These are phyloP conservation scores for Gortyna flavago DNA, from an alignment of 2,888 invertebrate genomes.

Conservation along the genomic window DNA sequence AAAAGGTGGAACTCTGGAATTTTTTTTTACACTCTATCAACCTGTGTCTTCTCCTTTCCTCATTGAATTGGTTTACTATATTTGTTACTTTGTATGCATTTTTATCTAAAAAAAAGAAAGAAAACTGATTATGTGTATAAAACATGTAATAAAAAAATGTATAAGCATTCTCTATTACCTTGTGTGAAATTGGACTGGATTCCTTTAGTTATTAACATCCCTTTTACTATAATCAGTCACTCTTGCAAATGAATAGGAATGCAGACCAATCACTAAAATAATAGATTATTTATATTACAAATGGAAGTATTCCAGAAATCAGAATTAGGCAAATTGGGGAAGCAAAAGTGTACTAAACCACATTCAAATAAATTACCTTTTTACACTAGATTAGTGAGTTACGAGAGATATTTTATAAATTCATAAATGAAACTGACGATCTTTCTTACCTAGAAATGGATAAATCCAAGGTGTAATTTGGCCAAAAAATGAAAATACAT, in stretches of 20 bases:
- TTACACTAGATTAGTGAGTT: slow-evolving; percentile 2
- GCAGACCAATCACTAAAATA: slow-evolving; percentile 75
- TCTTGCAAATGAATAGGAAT: slow-evolving; percentile 72
- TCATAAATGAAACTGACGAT: slow-evolving; percentile 9
- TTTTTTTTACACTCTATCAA: slow-evolving; percentile 75
- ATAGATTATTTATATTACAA: slow-evolving; percentile 61
- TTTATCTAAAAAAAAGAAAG: slow-evolving; percentile 61
- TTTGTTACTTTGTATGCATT: slow-evolving; percentile 31
- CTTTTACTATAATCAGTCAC: slow-evolving; percentile 66
- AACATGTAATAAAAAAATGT: neutral
- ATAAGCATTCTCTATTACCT: slow-evolving; percentile 69
- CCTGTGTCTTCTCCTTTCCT: slow-evolving; percentile 72
- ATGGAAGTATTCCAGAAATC: slow-evolving; percentile 44
- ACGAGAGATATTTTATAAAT: slow-evolving; percentile 9
- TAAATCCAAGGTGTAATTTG: slow-evolving; percentile 24
- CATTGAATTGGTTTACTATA: slow-evolving; percentile 68
- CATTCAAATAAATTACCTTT: slow-evolving; percentile 35
- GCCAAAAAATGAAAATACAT: slow-evolving; percentile 52
- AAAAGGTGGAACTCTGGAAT: slow-evolving; percentile 79
- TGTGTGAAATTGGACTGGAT: slow-evolving; percentile 74
- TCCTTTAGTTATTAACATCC: slow-evolving; percentile 45
- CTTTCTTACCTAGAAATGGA: slow-evolving; percentile 48
- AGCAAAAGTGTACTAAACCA: slow-evolving; percentile 54
- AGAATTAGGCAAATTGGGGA: slow-evolving; percentile 23
- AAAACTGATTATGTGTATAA: slow-evolving; percentile 24